Conservation (phyloP, 2,113 vertebrate genomes). For the Indicator indicator region DNA sequence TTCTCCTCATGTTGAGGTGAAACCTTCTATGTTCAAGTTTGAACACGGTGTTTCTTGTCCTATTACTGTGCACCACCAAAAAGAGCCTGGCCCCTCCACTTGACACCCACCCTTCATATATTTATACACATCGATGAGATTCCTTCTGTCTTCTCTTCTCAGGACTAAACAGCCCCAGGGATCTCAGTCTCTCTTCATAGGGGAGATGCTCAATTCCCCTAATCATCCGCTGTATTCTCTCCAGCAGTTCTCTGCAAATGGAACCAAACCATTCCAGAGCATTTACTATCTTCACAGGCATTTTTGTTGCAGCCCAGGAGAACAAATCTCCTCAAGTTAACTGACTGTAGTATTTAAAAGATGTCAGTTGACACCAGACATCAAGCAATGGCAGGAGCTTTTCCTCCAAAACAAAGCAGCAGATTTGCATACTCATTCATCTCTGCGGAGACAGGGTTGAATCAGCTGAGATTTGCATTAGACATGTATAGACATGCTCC, state of each 20-base stretch:
- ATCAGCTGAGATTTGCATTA: slow-evolving; percentile 64
- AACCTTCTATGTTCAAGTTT: no score
- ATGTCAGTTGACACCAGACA: slow-evolving; percentile 12
- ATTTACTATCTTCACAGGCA: background rate
- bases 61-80: no score
- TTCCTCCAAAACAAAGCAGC: slow-evolving; percentile 43
- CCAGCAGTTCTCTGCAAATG: background rate
- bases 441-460: slow-evolving; percentile 20
- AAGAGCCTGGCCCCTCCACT: no score
- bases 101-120: no score
- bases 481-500: background rate
- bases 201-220: no score
- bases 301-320: background rate
- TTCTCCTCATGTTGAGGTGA: no score
- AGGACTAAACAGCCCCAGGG: no score
- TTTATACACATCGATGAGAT: no score
- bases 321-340: background rate
- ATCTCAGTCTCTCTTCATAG: no score
- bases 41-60: no score
- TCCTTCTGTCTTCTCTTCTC: no score
- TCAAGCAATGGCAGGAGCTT: slow-evolving; percentile 48
- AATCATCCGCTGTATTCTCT: no score
- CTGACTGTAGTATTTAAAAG: slow-evolving; percentile 29
- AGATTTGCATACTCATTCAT: slow-evolving; percentile 61
- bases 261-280: background rate